These are phyloP conservation scores for Sisyra nigra DNA, from an alignment of 2,888 invertebrate species.

Conservation along the genomic window DNA sequence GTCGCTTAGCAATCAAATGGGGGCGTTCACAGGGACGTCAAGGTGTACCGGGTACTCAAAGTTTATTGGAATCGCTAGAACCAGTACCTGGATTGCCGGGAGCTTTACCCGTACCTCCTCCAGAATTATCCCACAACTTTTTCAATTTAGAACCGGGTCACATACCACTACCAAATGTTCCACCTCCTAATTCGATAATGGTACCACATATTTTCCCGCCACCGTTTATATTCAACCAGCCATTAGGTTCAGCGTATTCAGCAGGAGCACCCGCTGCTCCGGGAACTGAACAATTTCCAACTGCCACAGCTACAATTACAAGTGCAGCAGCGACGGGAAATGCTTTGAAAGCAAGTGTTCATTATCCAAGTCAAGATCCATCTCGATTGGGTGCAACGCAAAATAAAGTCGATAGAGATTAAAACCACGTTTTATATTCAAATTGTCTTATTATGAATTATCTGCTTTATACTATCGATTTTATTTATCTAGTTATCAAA, in stretches of 20 bases:
- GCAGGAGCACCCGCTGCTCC: conserved; percentile 21
- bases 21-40: conserved; percentile 82
- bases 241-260: conserved; percentile 25
- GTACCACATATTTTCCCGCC: conserved; percentile 44
- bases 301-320: conserved; percentile 22
- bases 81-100: conserved; percentile 67
- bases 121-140: conserved; percentile 47
- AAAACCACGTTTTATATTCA: conserved; percentile 12
- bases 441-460: neutral
- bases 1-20: conserved; percentile 95
- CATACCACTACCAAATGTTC: conserved; percentile 28
- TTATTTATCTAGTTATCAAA: too few relatives aligned
- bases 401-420: conserved; percentile 23
- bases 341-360: conserved; percentile 42
- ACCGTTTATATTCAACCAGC: conserved; percentile 30
- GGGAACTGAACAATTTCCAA: conserved; percentile 14
- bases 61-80: conserved; percentile 41
- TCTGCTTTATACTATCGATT: too few relatives aligned
- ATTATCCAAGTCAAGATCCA: conserved; percentile 98
- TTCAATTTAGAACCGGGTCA: conserved; percentile 42
- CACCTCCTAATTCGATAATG: conserved; percentile 28
- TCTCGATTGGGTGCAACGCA: conserved; percentile 64
- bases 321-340: neutral
- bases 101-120: conserved; percentile 43
- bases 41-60: conserved; percentile 28